These are phyloP conservation scores for Caenorhabditis uteleia DNA, from an alignment of 2,888 invertebrate genomes.

Conservation along the genomic window DNA sequence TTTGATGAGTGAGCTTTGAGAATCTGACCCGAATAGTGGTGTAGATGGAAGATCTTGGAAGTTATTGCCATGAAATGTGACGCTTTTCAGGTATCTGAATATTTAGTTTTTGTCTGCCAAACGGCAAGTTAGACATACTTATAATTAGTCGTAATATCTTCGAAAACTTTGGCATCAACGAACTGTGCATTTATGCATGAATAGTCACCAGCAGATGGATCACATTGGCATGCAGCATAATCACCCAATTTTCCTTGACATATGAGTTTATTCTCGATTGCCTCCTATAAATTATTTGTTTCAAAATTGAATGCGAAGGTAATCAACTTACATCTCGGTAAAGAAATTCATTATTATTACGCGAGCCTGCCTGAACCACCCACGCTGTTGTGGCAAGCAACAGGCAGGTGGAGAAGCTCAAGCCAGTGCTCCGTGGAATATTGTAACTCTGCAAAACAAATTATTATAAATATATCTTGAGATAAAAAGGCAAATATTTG, in stretches of 20 bases:
- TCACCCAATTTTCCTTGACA: conserved; percentile 62
- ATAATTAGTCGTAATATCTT: conserved; percentile 61
- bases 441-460: conserved; percentile 30
- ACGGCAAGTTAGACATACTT: conserved; percentile 48
- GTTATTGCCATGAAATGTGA: conserved; percentile 69
- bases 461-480: background rate
- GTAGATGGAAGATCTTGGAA: conserved; percentile 67
- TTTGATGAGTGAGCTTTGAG: conserved; percentile 54
- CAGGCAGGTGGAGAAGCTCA: conserved; percentile 39
- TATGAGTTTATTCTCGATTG: conserved; percentile 38
- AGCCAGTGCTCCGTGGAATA: conserved; percentile 34
- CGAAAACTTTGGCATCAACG: conserved; percentile 65
- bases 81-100: conserved; percentile 38
- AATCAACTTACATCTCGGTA: conserved; percentile 29
- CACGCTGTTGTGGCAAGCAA: conserved; percentile 37
- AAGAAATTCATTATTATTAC: conserved; percentile 31
- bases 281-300: conserved; percentile 15
- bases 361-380: conserved; percentile 35
- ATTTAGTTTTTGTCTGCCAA: background rate
- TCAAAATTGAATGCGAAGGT: background rate
- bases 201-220: conserved; percentile 46
- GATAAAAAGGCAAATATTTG: too few species aligned
- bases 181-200: conserved; percentile 69
- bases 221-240: conserved; percentile 64
- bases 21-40: conserved; percentile 59